These are phyloP conservation scores for Sylvia atricapilla DNA, from an alignment of 2,113 vertebrate species.

Conservation along the genomic window DNA sequence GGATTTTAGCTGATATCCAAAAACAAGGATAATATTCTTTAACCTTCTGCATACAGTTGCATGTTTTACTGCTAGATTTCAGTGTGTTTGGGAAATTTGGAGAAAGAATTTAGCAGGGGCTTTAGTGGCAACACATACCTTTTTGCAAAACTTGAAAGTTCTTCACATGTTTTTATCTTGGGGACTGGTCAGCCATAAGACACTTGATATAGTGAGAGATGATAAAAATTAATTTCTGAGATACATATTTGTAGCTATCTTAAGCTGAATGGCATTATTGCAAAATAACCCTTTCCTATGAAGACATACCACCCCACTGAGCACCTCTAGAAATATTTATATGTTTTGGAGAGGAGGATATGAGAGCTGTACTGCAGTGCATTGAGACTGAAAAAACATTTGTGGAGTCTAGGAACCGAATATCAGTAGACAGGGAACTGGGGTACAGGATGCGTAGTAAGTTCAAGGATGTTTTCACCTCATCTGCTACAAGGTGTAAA, in stretches of 20 bases:
- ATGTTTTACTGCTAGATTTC: neutral
- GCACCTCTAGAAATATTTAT: neutral
- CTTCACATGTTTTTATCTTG: neutral
- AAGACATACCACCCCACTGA: accelerated
- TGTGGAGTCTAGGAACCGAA: neutral
- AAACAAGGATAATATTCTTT: neutral
- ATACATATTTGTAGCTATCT: neutral
- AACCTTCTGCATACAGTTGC: neutral
- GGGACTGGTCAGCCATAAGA: neutral
- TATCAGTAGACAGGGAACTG: neutral
- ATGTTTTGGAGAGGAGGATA: neutral
- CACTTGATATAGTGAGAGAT: neutral
- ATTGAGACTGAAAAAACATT: neutral
- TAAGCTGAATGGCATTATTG: neutral
- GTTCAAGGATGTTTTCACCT: neutral
- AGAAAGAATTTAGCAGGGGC: neutral
- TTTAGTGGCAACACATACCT: neutral
- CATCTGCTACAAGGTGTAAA: neutral
- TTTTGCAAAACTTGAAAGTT: neutral
- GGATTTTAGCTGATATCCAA: neutral
- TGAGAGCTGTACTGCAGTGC: neutral
- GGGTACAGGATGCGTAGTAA: neutral
- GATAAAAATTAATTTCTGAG: neutral
- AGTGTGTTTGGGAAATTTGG: neutral
- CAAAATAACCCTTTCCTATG: neutral